Conservation (phyloP, 2,113 vertebrate genomes). For the Cephalopholis sonnerati region DNA sequence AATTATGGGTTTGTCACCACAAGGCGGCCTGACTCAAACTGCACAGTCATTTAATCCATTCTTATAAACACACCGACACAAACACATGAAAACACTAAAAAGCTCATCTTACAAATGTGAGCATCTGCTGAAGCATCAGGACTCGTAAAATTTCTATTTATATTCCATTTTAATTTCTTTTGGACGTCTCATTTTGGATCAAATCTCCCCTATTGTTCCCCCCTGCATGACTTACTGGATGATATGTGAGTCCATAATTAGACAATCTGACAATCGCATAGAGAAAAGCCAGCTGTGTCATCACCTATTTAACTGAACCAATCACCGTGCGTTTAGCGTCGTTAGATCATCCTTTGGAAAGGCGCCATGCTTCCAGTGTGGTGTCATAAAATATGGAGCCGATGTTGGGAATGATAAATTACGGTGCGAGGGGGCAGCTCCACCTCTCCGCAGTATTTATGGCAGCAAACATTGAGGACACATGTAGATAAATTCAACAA, state of each 20-base stretch:
- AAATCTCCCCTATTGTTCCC: not conserved
- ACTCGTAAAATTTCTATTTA: not conserved
- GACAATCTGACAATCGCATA: conserved; percentile 45
- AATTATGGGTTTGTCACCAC: not conserved
- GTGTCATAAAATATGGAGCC: conserved; percentile 59
- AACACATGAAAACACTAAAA: not conserved
- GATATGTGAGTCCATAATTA: conserved; percentile 45
- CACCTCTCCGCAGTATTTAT: conserved; percentile 59
- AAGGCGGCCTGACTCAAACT: not conserved
- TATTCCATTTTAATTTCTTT: not conserved
- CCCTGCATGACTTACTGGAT: conserved; percentile 17
- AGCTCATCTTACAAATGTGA: not conserved
- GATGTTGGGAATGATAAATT: conserved; percentile 67
- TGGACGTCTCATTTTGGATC: conserved; percentile 6
- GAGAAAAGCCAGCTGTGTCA: conserved; percentile 55
- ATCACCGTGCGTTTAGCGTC: conserved; percentile 28
- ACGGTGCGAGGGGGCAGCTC: conserved; percentile 48
- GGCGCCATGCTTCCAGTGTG: conserved; percentile 42
- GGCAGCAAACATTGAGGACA: conserved; percentile 65
- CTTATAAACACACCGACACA: not conserved
- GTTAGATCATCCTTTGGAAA: conserved; percentile 74
- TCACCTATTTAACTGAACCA: conserved; percentile 56
- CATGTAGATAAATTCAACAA: conserved; percentile 72
- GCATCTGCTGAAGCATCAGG: not conserved
- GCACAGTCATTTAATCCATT: not conserved